These are phyloP conservation scores for Oscheius sp. DNA, from an alignment of 2,888 invertebrate species.

Conservation along the genomic window DNA sequence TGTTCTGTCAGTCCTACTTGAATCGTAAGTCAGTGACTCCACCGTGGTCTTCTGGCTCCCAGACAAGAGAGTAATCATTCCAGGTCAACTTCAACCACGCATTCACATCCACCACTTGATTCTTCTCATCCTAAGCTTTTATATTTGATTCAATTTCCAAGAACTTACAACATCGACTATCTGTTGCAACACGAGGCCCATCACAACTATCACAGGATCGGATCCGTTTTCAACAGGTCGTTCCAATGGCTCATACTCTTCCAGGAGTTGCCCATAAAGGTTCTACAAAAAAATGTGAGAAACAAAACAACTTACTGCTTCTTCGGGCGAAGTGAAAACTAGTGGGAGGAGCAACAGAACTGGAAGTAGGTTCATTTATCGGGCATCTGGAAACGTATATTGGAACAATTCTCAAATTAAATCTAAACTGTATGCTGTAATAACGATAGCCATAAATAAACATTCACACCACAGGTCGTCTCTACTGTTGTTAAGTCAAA, in stretches of 20 bases:
- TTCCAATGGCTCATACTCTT: constrained; percentile 60
- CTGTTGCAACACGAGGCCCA: constrained; percentile 58
- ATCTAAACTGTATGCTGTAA: too few relatives aligned
- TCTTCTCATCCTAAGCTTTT: constrained; percentile 57
- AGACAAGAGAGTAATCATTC: constrained; percentile 59
- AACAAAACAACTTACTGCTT: constrained; percentile 28
- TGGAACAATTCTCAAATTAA: too few relatives aligned
- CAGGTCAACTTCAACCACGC: constrained; percentile 64
- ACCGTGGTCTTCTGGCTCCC: constrained; percentile 59
- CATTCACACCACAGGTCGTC: too few relatives aligned
- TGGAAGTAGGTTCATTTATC: constrained; percentile 13
- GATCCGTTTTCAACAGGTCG: constrained; percentile 59
- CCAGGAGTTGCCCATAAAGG: constrained; percentile 57
- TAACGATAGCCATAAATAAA: too few relatives aligned
- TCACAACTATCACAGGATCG: constrained; percentile 56
- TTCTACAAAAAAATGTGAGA: not conserved
- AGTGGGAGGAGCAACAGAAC: not conserved
- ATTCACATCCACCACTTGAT: constrained; percentile 64
- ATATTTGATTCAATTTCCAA: not conserved
- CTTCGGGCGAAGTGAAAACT: constrained; percentile 30
- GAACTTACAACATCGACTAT: constrained; percentile 48
- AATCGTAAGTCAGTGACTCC: constrained; percentile 53
- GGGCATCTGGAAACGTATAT: not conserved
- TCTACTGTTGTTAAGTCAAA: too few relatives aligned
- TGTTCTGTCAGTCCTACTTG: not conserved